phyloP scores from a whole-genome alignment of 2,888 invertebrate genomes.

The Liopterus haemorrhoidalis region DNA sequence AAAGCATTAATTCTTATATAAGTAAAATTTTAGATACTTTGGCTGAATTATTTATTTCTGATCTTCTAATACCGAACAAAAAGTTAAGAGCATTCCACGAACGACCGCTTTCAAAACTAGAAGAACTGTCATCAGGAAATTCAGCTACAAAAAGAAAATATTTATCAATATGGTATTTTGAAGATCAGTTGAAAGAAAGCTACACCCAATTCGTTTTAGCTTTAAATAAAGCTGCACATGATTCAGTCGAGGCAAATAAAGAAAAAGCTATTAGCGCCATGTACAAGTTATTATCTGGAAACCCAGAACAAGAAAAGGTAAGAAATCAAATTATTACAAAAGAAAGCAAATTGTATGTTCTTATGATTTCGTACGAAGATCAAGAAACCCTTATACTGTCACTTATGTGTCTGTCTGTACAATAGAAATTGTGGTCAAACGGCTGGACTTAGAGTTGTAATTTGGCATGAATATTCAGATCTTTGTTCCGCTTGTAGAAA shows the following conservation, averaged over 20 bases:
- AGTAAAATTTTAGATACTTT: conserved; percentile 59
- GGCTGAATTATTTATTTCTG: conserved; percentile 69
- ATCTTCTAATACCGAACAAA: conserved; percentile 59
- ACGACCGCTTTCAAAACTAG: conserved; percentile 55
- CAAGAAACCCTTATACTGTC: no score
- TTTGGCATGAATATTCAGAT: no score
- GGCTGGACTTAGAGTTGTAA: no score
- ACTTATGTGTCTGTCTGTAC: no score
- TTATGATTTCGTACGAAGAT: no score
- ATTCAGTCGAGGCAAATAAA: conserved; percentile 72
- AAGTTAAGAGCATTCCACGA: conserved; percentile 63
- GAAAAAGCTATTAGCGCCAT: conserved; percentile 72
- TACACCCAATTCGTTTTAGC: conserved; percentile 61
- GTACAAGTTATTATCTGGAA: conserved; percentile 67
- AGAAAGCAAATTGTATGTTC: no score
- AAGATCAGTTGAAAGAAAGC: conserved; percentile 76
- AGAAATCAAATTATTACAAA: no score
- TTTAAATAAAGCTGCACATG: conserved; percentile 67
- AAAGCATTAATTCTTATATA: background rate
- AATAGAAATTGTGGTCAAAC: no score
- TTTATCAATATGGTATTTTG: conserved; percentile 79
- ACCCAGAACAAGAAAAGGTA: conserved; percentile 82
- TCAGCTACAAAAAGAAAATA: conserved; percentile 60
- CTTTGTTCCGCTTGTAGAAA: no score
- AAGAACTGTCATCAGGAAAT: conserved; percentile 57